Evolutionary conservation across 37 sponge, comb jelly and placozoan species (phyloP).

Genomic region (Corticium candelabrum): DNA sequence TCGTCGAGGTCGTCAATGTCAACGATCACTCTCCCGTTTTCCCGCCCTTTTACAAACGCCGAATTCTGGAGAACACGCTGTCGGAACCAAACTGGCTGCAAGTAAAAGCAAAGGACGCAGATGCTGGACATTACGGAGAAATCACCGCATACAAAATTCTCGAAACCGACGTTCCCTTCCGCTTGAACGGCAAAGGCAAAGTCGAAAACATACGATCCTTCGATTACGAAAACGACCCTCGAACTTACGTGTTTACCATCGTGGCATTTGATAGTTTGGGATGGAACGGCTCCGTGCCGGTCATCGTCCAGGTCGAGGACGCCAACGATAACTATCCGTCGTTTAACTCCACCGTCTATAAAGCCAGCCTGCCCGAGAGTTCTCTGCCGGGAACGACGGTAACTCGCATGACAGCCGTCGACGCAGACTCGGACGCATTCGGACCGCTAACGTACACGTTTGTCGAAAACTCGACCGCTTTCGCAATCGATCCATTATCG

Average conservation of each 20-base stretch:
- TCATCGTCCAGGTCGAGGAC: slow-evolving; percentile 9
- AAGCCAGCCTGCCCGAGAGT: background rate
- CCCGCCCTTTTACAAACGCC: background rate
- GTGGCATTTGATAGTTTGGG: slow-evolving; percentile 23
- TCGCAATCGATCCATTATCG: background rate
- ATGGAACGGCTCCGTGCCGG: background rate
- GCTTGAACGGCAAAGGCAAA: background rate
- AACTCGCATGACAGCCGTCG: background rate
- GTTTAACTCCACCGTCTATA: background rate
- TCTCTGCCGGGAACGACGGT: background rate
- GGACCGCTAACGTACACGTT: background rate
- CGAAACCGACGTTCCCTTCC: background rate
- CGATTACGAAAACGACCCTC: slow-evolving; percentile 26
- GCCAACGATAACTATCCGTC: slow-evolving; percentile 26
- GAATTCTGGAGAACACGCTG: background rate
- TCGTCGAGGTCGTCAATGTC: background rate
- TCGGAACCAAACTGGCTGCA: background rate
- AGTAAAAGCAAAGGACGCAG: background rate
- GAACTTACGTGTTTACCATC: background rate
- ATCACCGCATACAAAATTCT: background rate
- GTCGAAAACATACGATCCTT: slow-evolving; percentile 31
- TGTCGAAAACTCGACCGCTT: background rate
- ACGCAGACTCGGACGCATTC: background rate
- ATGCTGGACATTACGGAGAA: too few relatives aligned
- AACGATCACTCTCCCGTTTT: background rate